phyloP scores from a whole-genome alignment of 2,797 vertebrate genomes.

The Channa striata region DNA sequence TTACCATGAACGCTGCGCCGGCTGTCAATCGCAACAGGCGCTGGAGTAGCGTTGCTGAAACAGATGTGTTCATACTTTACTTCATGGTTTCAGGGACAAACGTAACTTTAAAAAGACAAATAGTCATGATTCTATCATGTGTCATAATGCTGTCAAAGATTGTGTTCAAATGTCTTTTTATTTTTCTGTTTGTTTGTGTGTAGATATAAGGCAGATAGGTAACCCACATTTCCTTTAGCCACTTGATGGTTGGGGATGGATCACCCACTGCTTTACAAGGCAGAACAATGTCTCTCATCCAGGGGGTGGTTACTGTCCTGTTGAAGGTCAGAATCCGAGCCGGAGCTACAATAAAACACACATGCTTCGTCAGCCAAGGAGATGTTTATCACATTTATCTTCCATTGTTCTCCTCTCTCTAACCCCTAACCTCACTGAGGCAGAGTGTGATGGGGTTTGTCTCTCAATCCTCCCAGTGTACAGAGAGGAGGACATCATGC shows the following conservation, averaged over 20 bases:
- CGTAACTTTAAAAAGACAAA: not conserved
- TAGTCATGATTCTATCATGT: no score
- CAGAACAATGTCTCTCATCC: conserved; percentile 97
- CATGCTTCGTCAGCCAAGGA: conserved; percentile 19
- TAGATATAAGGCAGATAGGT: not conserved
- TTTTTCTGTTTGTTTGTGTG: no score
- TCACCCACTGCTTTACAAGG: conserved; percentile 97
- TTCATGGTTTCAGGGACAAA: not conserved
- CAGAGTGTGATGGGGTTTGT: conserved; percentile 10
- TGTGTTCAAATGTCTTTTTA: no score
- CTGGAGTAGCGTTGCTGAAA: conserved; percentile 92
- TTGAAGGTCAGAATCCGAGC: conserved; percentile 96
- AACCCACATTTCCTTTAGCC: conserved; percentile 98
- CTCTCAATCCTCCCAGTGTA: conserved; percentile 5
- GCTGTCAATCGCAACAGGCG: conserved; percentile 93
- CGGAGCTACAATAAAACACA: conserved; percentile 84
- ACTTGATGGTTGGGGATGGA: conserved; percentile 94
- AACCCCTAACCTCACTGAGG: conserved; percentile 8
- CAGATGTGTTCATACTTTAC: not conserved
- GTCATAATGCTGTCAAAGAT: not conserved
- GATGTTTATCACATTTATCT: not conserved
- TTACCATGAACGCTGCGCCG: conserved; percentile 94
- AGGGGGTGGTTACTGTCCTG: conserved; percentile 94
- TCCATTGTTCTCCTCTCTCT: not conserved
- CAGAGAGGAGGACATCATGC: conserved; percentile 47